phyloP scores from a whole-genome alignment of 2,888 invertebrate genomes.

The Stenodera caucasica region DNA sequence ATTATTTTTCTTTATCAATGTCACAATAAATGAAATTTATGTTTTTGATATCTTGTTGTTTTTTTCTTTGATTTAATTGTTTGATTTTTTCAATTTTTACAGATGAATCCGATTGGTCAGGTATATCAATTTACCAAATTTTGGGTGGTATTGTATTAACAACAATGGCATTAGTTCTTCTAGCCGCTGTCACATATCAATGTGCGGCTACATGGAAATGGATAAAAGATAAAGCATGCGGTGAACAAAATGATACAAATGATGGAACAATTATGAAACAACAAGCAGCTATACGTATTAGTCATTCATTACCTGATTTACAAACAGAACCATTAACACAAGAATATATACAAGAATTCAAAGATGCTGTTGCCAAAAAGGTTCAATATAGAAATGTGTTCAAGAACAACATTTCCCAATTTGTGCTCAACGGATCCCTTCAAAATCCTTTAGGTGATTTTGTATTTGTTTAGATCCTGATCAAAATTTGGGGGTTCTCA shows the following conservation, averaged over 20 bases:
- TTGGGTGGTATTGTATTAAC: constrained; percentile 58
- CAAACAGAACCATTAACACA: constrained; percentile 70
- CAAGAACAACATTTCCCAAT: too few species aligned
- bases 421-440: too few species aligned
- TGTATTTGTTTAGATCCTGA: too few species aligned
- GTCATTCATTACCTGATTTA: constrained; percentile 74
- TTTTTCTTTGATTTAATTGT: constrained; percentile 3
- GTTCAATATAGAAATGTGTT: constrained; percentile 52
- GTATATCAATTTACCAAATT: constrained; percentile 58
- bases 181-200: constrained; percentile 73
- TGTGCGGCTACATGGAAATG: constrained; percentile 75
- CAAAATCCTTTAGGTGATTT: too few species aligned
- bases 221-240: constrained; percentile 62
- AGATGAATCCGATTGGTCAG: constrained; percentile 54
- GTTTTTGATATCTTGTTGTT: too few species aligned
- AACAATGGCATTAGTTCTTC: constrained; percentile 64
- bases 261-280: constrained; percentile 60
- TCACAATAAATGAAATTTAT: background rate
- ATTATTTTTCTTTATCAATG: background rate
- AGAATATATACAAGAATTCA: constrained; percentile 72
- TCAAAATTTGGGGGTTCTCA: too few species aligned
- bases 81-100: constrained; percentile 31
- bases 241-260: constrained; percentile 39
- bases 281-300: constrained; percentile 72
- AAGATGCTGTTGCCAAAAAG: constrained; percentile 68